Evolutionary conservation across 2,113 vertebrate genomes (phyloP).

Genomic region (Taxidea taxus): DNA sequence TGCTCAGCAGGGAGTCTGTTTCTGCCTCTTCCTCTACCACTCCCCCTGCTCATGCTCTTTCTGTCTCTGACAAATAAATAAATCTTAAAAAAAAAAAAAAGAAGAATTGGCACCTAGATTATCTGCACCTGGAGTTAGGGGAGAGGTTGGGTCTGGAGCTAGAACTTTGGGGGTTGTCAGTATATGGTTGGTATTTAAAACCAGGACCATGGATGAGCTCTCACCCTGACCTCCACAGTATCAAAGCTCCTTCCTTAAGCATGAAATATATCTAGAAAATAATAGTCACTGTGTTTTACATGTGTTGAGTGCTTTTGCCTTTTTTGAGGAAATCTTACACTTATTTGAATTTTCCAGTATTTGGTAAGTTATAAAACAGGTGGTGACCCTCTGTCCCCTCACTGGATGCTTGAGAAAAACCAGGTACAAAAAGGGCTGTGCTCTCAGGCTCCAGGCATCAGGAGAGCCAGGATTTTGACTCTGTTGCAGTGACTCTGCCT

Average conservation of each 20-base stretch:
- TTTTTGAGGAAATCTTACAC: background rate
- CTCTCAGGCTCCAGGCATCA: background rate
- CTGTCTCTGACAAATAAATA: no score
- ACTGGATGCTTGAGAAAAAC: background rate
- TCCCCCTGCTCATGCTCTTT: no score
- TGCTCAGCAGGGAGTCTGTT: no score
- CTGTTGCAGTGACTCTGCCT: background rate
- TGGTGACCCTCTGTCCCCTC: no score
- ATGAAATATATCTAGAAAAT: background rate
- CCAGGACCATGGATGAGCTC: background rate
- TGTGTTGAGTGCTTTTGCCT: background rate
- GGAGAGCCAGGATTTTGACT: background rate
- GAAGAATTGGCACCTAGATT: background rate
- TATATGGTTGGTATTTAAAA: background rate
- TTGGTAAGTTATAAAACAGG: background rate
- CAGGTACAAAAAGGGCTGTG: background rate
- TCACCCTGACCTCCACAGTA: background rate
- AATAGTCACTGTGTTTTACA: background rate
- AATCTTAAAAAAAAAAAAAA: no score
- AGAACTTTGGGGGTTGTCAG: background rate
- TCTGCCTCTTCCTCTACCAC: no score
- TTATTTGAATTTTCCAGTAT: background rate
- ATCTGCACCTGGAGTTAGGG: background rate
- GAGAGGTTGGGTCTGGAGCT: background rate
- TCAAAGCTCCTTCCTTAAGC: background rate